A percentile compares a stretch with the other conserved stretches of the same genome.
Evolutionary conservation across 2,888 invertebrate genomes (phyloP).

Genomic region (Halictus quadricinctus): DNA sequence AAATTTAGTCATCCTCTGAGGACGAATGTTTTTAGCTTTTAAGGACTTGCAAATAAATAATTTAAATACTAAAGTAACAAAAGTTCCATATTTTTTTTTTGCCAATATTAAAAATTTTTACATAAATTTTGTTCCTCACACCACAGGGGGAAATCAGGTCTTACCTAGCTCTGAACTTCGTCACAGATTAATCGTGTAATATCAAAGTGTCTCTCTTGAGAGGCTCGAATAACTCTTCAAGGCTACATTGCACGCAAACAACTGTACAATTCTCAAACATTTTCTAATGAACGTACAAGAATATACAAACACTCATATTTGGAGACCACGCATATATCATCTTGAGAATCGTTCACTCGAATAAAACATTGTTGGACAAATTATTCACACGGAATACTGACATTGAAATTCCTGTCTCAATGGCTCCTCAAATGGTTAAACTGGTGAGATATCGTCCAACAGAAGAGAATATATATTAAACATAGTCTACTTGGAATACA

Average conservation of each 20-base stretch:
- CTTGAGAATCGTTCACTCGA: not conserved
- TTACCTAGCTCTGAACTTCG: not conserved
- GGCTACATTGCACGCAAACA: not conserved
- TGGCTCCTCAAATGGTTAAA: not conserved
- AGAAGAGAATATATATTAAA: not conserved
- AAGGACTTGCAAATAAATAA: not conserved
- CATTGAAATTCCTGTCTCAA: not conserved
- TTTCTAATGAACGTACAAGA: not conserved
- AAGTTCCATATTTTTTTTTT: not conserved
- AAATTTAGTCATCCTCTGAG: not conserved
- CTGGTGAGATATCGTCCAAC: not conserved
- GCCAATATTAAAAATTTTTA: not conserved
- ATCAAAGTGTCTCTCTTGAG: not conserved
- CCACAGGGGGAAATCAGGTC: no score
- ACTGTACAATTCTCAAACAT: constrained; percentile 12
- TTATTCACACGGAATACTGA: not conserved
- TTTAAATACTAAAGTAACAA: not conserved
- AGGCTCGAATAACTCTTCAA: not conserved
- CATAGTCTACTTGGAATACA: not conserved
- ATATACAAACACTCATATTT: not conserved
- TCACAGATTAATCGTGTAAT: not conserved
- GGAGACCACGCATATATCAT: no score
- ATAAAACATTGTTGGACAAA: not conserved
- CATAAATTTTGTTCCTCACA: not conserved
- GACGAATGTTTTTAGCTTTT: not conserved